Evolutionary conservation across 2,113 vertebrate genomes (phyloP), one percentile per base, ranked within the genome.

Genomic region (Gobiocypris rarus): DNA sequence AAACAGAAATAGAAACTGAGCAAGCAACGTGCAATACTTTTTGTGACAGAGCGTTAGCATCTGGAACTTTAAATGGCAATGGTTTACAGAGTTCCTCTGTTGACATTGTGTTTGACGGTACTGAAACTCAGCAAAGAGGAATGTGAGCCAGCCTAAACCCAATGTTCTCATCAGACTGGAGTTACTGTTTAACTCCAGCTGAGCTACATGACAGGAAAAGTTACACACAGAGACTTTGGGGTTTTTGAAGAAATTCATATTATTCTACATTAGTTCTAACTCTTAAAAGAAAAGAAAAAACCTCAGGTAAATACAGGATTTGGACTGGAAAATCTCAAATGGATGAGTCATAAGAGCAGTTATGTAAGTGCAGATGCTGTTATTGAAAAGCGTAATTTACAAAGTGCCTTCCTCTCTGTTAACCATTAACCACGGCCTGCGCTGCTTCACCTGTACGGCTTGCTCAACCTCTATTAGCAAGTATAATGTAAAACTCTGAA

Each of bases 121-220:
- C 75, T n/a, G 19, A 58, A 58, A 59, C 31, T 41, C 52, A 58
- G 75, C 75, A 58, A 56, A 76, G 31, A 58, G 52, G 31, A 58
- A 58, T n/a, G 52, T 41, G 52, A 77, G 54, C 19, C 22, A 17
- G 26, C 56, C 74, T 31, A n/a, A 56, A 31, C 15, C 14, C 63
- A 43, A 19, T 67, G 17, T 28, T 73, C 45, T 59, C 9, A 56
- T 54, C 70, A 19, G 75, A 45, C 24, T 50, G 8, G 1, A 74
- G 34, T 83, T 81, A 83, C 28, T 76, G 52, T 70, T 87, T 84
- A 83, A 84, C 74, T 43, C n/a, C 48, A 78, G 56, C 75, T 61
- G n/a, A 61, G 38, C 6, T 13, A 58, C 10, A 76, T 1, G 11
- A 9, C 28, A 38, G 19, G 1, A 34, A 14, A 58, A 14, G 19